Base-by-base conservation (phyloP, 2,797 vertebrate genomes). In the Sebastes taczanowskii region DNA sequence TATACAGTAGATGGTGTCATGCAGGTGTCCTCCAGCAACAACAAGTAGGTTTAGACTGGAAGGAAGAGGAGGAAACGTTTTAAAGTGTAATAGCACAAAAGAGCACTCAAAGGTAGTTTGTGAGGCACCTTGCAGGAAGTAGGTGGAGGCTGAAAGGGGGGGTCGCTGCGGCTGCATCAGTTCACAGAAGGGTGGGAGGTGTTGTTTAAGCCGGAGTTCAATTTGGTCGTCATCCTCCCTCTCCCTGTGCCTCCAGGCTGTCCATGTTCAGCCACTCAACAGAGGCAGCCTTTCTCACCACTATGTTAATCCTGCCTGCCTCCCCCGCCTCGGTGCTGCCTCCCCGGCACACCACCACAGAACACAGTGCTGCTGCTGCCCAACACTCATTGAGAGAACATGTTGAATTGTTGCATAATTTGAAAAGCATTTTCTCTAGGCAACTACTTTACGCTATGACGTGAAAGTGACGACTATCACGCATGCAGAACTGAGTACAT, bases 281-380 rank as follows among this genome's bases (percentile, higher is more conserved):
- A 93, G 88, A 91, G 86, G 90, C 83, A 70, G 85, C 81, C 82
- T 89, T 93, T 90, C 84, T 92, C 85, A 87, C 79, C 90, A 85
- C 78, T 88, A 90, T 92, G 91, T 90, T 91, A 92, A 93, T 92
- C 86, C 85, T 73, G 89, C 85, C 58, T 79, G 78, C 88, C 88
- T 85, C 91, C 87, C 86, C 88, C 86, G 85, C 87, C 81, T 83
- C 11, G 42, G 49, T 69, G 61, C 82, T 78, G 84, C 88, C 82
- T 86, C 84, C 61, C 53, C 55, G 14, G 73, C 85, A 81, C 86
- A 78, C 87, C 77, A 81, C 83, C 79, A 88, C 84, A 87, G 89
- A 85, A 82, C 86, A 86, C 74, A 90, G 77, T 7, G 42, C 42
- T 46, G 72, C 72, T 46, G 72, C 72, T 77, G 67, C 65, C 82